Evolutionary conservation across 2,797 vertebrate genomes (phyloP), one percentile per base, ranked within the genome.

Genomic region (Graptemys geographica): DNA sequence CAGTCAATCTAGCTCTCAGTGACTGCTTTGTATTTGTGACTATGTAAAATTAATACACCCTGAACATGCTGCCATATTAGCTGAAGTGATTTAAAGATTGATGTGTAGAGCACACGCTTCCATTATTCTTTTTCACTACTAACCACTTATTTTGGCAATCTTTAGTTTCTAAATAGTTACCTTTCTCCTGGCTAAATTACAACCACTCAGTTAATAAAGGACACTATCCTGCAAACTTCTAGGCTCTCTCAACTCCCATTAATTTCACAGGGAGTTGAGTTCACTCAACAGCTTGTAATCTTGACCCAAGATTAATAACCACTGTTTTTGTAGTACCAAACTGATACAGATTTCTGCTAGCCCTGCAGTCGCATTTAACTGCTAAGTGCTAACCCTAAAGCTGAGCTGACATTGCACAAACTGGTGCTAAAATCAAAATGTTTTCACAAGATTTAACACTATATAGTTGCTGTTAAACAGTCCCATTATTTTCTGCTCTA

Each of bases 171-270:
- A 69, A 96, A 76, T 49, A 10, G 37, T 4, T 95, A 44, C 23
- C 83, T 79, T 79, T 65, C 51, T 47, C 53, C 12, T 79, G 15
- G 1, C n/a, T 87, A 94, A 79, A 44, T 90, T 81, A 59, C 33
- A 72, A 81, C 85, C 69, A 79, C 44, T 41, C 87, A 37, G 86
- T 84, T 92, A 95, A 85, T 53, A 90, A 92, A 78, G 28, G 18
- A 33, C 86, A 87, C 78, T 55, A 79, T 31, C 57, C 0, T 0
- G 78, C 74, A 81, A 92, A 81, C 62, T 84, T n/a, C 47, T 76
- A 25, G 52, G n/a, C 15, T 83, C 37, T 37, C 59, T 89, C 83
- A 92, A 25, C 28, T 81, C 6, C 41, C 23, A 49, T 76, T 84
- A 62, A 84, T 87, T 53, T 57, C 79, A 74, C 37, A 55, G 1